Evolutionary conservation across 2,888 invertebrate genomes (phyloP).

Genomic region (Tethea ocularis): DNA sequence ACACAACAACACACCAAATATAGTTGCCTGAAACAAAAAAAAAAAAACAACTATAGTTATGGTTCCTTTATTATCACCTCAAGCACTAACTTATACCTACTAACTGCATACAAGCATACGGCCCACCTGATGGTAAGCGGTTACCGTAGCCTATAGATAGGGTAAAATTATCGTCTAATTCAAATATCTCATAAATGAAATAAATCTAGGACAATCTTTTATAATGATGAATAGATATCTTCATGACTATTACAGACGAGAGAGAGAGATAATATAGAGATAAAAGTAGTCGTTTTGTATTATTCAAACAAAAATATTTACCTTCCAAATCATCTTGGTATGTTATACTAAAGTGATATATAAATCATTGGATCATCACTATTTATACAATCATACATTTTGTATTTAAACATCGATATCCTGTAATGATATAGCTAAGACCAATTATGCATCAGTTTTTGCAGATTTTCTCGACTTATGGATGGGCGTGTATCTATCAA

Average conservation of each 20-base stretch:
- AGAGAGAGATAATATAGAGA: too few relatives aligned
- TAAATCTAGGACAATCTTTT: too few relatives aligned
- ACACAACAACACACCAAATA: constrained; percentile 52
- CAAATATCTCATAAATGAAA: too few relatives aligned
- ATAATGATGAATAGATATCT: too few relatives aligned
- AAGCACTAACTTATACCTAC: too few relatives aligned
- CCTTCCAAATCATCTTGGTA: constrained; percentile 67
- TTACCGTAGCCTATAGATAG: too few relatives aligned
- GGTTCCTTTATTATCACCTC: too few relatives aligned
- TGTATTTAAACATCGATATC: constrained; percentile 52
- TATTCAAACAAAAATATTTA: constrained; percentile 32
- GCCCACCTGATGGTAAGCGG: too few relatives aligned
- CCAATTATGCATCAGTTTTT: constrained; percentile 46
- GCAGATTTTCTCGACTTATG: constrained; percentile 39
- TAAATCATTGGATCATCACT: constrained; percentile 41
- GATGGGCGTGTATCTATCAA: constrained; percentile 44
- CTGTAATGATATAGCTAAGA: constrained; percentile 40
- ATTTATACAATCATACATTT: constrained; percentile 60
- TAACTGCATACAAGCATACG: too few relatives aligned
- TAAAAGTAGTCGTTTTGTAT: background rate
- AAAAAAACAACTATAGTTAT: background rate
- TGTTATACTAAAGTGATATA: constrained; percentile 47
- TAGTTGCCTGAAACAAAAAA: constrained; percentile 42
- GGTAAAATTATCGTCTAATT: too few relatives aligned
- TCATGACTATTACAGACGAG: too few relatives aligned